These are phyloP conservation scores for Andrena bicolor DNA, from an alignment of 2,888 invertebrate genomes.

Conservation along the genomic window DNA sequence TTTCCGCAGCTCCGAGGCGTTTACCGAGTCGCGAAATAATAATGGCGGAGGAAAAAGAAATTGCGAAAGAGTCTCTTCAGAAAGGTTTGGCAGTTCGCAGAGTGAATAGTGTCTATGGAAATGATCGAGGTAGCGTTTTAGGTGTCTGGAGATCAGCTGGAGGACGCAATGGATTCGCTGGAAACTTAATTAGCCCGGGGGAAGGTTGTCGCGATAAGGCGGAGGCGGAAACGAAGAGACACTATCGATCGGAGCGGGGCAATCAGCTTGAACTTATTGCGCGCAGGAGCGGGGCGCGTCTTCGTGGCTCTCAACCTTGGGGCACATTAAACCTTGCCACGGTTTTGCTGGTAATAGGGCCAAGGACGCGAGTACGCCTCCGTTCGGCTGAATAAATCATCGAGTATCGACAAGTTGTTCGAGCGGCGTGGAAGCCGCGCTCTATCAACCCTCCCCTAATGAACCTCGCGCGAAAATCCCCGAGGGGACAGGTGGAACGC, in stretches of 20 bases:
- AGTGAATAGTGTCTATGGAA: background rate
- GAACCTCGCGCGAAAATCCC: too few species aligned
- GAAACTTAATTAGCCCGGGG: background rate
- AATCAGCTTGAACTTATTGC: slow-evolving; percentile 59
- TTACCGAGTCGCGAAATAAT: background rate
- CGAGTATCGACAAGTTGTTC: slow-evolving; percentile 45
- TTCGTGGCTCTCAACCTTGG: slow-evolving; percentile 50
- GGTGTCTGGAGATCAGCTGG: background rate
- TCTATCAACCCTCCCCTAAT: background rate
- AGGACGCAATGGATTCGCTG: background rate
- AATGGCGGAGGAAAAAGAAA: background rate
- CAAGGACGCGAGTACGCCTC: slow-evolving; percentile 40
- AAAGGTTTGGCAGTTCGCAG: background rate
- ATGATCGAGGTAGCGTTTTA: background rate
- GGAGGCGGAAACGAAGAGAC: slow-evolving; percentile 4
- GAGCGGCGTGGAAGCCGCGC: background rate
- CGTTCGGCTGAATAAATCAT: slow-evolving; percentile 52
- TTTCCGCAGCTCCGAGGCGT: background rate
- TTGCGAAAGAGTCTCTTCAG: background rate
- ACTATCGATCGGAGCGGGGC: slow-evolving; percentile 48
- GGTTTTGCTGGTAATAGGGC: slow-evolving; percentile 40
- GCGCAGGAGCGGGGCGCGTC: slow-evolving; percentile 13
- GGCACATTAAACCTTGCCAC: slow-evolving; percentile 46
- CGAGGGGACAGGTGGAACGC: too few species aligned
- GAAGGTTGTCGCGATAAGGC: background rate